phyloP scores from a whole-genome alignment of 2,113 vertebrate genomes.

The Rhea americana region DNA sequence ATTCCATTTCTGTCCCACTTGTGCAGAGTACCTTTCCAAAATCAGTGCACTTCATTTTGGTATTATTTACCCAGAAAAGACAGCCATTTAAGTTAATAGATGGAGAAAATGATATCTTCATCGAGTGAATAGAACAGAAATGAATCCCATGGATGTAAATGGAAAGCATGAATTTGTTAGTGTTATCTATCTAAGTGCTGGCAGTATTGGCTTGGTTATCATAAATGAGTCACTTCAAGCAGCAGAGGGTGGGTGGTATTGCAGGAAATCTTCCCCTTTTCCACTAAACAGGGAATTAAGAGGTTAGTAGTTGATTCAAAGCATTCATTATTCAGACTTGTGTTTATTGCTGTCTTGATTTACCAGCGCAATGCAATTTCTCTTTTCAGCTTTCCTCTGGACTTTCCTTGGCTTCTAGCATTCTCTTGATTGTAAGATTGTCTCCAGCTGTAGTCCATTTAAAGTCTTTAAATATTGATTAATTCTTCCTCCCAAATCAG shows the following conservation, averaged over 20 bases:
- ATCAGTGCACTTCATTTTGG: neutral
- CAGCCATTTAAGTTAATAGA: neutral
- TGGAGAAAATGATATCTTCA: neutral
- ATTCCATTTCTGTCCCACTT: neutral
- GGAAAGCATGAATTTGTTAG: neutral
- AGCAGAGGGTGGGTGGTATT: too few relatives aligned
- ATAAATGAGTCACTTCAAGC: neutral
- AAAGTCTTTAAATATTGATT: slow-evolving; percentile 33
- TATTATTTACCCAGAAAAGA: neutral
- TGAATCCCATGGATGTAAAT: neutral
- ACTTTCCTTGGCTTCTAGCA: neutral
- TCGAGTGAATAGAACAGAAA: neutral
- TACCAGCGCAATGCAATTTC: neutral
- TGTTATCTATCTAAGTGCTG: neutral
- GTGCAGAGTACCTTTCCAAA: neutral
- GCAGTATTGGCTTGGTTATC: neutral
- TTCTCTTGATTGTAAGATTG: neutral
- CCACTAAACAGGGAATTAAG: neutral
- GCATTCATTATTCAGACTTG: neutral
- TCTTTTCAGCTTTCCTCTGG: neutral
- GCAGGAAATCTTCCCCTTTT: neutral
- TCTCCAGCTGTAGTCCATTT: neutral
- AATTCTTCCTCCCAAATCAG: neutral
- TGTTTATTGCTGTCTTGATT: neutral
- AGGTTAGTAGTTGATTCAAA: neutral